phyloP scores from a whole-genome alignment of 2,888 invertebrate genomes.

The Sepiola atlantica region DNA sequence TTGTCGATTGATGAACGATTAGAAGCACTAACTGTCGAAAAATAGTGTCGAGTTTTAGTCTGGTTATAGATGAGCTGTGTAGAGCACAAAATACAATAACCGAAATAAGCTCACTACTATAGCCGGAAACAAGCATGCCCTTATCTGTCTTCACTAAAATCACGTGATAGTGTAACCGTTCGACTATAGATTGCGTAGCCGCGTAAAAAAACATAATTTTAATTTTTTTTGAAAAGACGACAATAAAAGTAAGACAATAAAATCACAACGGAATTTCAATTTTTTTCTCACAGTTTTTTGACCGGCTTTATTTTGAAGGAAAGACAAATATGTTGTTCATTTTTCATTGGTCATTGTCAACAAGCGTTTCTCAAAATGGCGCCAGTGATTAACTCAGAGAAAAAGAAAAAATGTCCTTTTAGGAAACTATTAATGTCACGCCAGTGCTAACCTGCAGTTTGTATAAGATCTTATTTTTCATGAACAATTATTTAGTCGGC shows the following conservation, averaged over 20 bases:
- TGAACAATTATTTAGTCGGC: neutral
- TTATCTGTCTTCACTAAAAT: no score
- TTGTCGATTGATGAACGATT: no score
- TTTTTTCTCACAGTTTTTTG: neutral
- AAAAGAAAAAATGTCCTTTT: neutral
- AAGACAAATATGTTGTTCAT: neutral
- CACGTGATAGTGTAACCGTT: no score
- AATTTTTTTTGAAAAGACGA: no score
- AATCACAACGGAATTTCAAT: neutral
- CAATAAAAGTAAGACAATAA: neutral
- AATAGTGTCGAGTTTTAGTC: no score
- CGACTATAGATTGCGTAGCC: no score
- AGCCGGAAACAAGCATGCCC: no score
- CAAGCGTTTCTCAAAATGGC: neutral
- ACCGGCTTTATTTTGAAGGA: neutral
- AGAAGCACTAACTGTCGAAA: no score
- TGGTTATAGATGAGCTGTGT: no score
- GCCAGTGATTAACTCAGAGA: neutral
- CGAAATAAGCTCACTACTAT: no score
- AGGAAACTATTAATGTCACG: neutral
- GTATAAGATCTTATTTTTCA: constrained; percentile 32
- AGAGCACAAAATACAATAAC: no score
- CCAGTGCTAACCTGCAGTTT: constrained; percentile 15
- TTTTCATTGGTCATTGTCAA: neutral
- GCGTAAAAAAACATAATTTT: no score